Evolutionary conservation across 2,888 invertebrate genomes (phyloP).

Genomic region (Archips xylosteana): DNA sequence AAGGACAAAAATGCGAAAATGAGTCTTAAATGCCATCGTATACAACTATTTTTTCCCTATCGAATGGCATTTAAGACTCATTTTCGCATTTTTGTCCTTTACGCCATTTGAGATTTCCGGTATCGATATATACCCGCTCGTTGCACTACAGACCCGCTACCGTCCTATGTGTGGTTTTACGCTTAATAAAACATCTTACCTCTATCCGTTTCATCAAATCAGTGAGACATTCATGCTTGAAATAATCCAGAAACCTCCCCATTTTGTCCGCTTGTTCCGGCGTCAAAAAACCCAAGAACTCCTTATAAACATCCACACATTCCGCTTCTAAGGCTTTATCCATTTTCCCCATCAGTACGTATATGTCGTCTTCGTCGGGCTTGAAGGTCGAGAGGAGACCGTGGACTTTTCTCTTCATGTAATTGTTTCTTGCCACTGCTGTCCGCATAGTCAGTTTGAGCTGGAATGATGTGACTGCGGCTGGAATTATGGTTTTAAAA

Average conservation of each 20-base stretch:
- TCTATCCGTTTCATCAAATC: conserved; percentile 65
- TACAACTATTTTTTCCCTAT: too few species aligned
- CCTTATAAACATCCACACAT: conserved; percentile 65
- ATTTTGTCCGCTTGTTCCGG: conserved; percentile 68
- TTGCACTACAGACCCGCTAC: too few species aligned
- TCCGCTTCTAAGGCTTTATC: conserved; percentile 53
- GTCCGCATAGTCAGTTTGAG: conserved; percentile 58
- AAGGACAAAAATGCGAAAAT: too few species aligned
- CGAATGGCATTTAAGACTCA: too few species aligned
- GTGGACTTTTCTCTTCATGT: conserved; percentile 55
- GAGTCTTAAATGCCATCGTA: too few species aligned
- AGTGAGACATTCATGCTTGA: conserved; percentile 59
- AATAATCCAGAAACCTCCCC: conserved; percentile 67
- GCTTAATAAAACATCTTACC: conserved; percentile 49
- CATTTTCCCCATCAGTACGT: conserved; percentile 53
- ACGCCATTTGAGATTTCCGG: too few species aligned
- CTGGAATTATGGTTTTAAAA: conserved; percentile 51
- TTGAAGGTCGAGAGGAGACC: conserved; percentile 59
- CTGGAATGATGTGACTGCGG: conserved; percentile 61
- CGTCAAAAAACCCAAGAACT: conserved; percentile 71
- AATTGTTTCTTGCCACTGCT: conserved; percentile 45
- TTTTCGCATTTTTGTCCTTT: too few species aligned
- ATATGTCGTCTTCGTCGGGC: conserved; percentile 51
- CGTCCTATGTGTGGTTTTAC: too few species aligned
- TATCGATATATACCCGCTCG: too few species aligned